phyloP scores from a whole-genome alignment of 2,113 vertebrate genomes.

The Clarias gariepinus region DNA sequence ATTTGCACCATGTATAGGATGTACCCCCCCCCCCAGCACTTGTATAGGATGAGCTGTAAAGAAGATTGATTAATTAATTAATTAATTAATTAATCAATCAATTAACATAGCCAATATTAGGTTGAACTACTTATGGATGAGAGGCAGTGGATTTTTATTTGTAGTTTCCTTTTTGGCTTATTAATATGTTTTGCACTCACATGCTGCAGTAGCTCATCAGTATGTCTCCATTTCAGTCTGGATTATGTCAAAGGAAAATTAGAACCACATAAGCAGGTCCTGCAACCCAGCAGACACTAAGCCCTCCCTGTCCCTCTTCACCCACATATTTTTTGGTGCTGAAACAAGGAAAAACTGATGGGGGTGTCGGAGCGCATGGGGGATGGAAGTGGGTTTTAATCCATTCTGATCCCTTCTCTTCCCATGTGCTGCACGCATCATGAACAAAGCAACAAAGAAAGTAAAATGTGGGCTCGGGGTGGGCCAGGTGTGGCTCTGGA shows the following conservation, averaged over 20 bases:
- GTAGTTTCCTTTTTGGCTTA: neutral
- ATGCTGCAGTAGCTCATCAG: neutral
- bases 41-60: too few relatives aligned
- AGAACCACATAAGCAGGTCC: conserved; percentile 28
- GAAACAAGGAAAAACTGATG: conserved; percentile 49
- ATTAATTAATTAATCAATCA: too few relatives aligned
- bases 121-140: too few relatives aligned
- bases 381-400: conserved; percentile 51
- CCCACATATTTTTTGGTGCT: conserved; percentile 51
- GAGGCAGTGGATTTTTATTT: neutral
- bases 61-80: too few relatives aligned
- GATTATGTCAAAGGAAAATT: conserved; percentile 38
- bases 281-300: conserved; percentile 57
- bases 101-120: too few relatives aligned
- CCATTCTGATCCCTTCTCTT: conserved; percentile 54
- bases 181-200: neutral
- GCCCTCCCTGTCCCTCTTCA: conserved; percentile 61
- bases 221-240: conserved; percentile 7
- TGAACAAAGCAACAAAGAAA: conserved; percentile 57
- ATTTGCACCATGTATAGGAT: too few relatives aligned
- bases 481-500: conserved; percentile 28
- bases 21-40: too few relatives aligned
- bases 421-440: conserved; percentile 44
- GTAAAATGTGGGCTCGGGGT: conserved; percentile 18
- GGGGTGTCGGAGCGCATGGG: conserved; percentile 17